Evolutionary conservation across 2,888 invertebrate genomes (phyloP), one percentile per base, ranked within the genome.

Genomic region (Tenthredo mesomela): DNA sequence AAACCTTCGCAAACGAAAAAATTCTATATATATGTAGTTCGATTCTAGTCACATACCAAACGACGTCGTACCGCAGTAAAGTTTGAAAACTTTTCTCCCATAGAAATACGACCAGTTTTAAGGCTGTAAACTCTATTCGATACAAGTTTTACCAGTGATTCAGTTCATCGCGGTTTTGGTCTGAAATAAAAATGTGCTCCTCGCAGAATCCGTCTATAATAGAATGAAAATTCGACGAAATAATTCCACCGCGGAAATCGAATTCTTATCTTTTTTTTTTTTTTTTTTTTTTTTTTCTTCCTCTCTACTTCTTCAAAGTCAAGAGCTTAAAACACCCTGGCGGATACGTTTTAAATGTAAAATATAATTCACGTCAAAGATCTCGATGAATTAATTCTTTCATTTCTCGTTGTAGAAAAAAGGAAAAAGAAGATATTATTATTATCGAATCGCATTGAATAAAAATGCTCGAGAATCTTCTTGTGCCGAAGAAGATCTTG

Each of bases 141-240:
- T 67, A 67, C 67, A 67, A 67, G 33, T 29, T 67, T 67, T 18
- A 67, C 67, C 67, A 67, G 67, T 67, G 67, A 67, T 67, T 67
- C 67, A 67, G 67, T 67, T 33, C 33, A 33, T 67, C 18, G 15
- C 6, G 33, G 29, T 67, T 67, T 67, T 33, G 18, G 67, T 33
- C 0, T 18, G 67, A 33, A 67, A 67, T 67, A 67, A 33, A 67
- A 33, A 67, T 33, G 6, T 5, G 7, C 2, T n/a, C n/a, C 0
- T 54, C 6, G 29, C 2, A 21, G 61, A 2, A 61, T 21, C 12
- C 61, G n/a, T 61, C 15, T 15, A 15, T 15, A 15, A 15, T 2
- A 47, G 47, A 15, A 15, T 47, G 47, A 47, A 47, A 47, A 67
- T 67, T 58, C 58, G 25, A 12, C 2, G 12, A 25, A 61, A 61